Conservation (phyloP, 2,888 invertebrate genomes). For the Hyppa rectilinea region DNA sequence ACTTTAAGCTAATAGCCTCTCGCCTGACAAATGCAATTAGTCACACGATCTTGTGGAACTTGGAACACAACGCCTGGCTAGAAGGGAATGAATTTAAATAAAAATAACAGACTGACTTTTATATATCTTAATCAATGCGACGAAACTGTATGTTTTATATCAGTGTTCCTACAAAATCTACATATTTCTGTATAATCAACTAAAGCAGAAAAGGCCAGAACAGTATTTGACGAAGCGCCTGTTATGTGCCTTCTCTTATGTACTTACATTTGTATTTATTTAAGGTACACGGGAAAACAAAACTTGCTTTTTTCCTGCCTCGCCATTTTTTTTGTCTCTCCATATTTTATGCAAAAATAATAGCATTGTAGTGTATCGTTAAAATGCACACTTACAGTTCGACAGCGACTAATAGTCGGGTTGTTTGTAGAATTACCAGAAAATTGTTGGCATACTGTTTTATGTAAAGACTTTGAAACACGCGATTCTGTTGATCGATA, state of each 20-base stretch:
- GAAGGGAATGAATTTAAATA: slow-evolving; percentile 18
- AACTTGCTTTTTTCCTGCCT: not conserved
- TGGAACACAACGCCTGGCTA: slow-evolving; percentile 29
- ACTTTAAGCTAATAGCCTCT: slow-evolving; percentile 53
- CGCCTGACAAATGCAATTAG: slow-evolving; percentile 64
- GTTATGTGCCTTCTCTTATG: not conserved
- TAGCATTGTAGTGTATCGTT: slow-evolving; percentile 31
- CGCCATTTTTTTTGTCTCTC: not conserved
- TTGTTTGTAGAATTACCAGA: slow-evolving; percentile 47
- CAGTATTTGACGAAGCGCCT: not conserved
- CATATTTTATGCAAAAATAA: slow-evolving; percentile 20
- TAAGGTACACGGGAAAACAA: not conserved
- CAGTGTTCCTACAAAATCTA: not conserved
- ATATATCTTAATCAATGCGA: no score
- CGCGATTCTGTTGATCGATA: slow-evolving; percentile 47
- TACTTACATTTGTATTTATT: no score
- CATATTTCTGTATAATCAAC: slow-evolving; percentile 5
- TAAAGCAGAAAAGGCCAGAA: slow-evolving; percentile 4
- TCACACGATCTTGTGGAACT: slow-evolving; percentile 49
- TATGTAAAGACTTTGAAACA: slow-evolving; percentile 32
- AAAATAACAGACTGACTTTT: slow-evolving; percentile 6
- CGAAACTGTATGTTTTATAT: no score
- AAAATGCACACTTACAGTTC: slow-evolving; percentile 36
- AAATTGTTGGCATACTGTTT: slow-evolving; percentile 34
- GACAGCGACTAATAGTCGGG: slow-evolving; percentile 31